Base-by-base conservation (phyloP, 2,888 invertebrate species). In the Platycheirus rosarum region DNA sequence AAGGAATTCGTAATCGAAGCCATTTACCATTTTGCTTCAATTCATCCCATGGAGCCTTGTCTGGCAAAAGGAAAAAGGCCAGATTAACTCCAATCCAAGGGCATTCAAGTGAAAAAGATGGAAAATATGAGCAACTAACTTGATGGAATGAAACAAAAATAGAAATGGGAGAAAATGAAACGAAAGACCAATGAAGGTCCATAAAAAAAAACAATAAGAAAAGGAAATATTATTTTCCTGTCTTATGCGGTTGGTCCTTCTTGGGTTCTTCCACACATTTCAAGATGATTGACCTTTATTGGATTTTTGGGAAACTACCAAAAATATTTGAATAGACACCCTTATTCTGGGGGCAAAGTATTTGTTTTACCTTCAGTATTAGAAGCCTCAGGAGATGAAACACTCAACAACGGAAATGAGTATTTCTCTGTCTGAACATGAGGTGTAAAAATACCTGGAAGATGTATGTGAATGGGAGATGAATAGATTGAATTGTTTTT, bases 1-100 rank as follows among this genome's bases (percentile, higher is more conserved):
- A 71, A 65, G 35, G 63, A 70, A 42, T 14, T 57, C 53, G 51
- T 71, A 57, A 71, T 65, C 71, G 44, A 48, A 60, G 44, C 55
- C 32, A 63, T 70, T 57, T 57, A 40, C n/a, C 53, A 35, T 11
- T 42, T n/a, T 16, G 20, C n/a, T 53, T 53, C n/a, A 53, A 53
- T 53, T 20, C 13, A 53, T 7, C 18, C n/a, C 51, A 20, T 18
- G 14, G 20, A 35, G 29, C 29, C 8, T 32, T 8, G 7, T 7
- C 29, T 32, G 4, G 1, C 6, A 32, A 7, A 32, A 32, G 29
- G 29, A 70, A 65, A 42, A 37, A 65, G 37, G 48, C 37, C 51
- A 16, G 77, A 57, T 77, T 66, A 66, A 26, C 60, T 65, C 18
- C n/a, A 14, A 66, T 60, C 48, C 40, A 62, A 60, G 53, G 32